phyloP scores from a whole-genome alignment of 2,797 vertebrate species.

The Arrhamphus sclerolepis region DNA sequence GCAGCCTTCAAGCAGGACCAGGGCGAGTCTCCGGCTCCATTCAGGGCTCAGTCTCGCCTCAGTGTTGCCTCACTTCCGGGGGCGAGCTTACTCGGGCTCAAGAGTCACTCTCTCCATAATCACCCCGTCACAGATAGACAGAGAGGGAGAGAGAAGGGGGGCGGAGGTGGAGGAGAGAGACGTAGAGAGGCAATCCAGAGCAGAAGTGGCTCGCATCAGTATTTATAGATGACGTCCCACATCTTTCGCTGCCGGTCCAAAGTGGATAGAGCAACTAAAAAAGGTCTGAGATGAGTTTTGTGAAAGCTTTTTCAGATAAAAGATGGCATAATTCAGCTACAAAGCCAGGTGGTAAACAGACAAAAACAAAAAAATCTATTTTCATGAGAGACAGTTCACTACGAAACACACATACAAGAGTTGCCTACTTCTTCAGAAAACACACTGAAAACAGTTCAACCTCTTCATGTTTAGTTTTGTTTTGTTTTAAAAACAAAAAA shows the following conservation, averaged over 20 bases:
- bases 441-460: constrained; percentile 12
- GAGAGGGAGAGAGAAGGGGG: constrained; percentile 16
- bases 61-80: constrained; percentile 48
- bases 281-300: constrained; percentile 17
- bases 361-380: not conserved
- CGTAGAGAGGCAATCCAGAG: constrained; percentile 43
- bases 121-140: constrained; percentile 50
- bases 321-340: not conserved
- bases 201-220: constrained; percentile 53
- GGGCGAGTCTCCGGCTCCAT: constrained; percentile 25
- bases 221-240: constrained; percentile 59
- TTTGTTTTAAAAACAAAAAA: too few species aligned
- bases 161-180: constrained; percentile 43
- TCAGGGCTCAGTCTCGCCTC: constrained; percentile 37
- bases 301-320: constrained; percentile 8
- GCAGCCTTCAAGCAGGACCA: constrained; percentile 18
- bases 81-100: constrained; percentile 62
- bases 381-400: not conserved
- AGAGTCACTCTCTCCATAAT: constrained; percentile 67
- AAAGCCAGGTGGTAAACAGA: constrained; percentile 8
- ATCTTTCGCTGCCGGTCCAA: constrained; percentile 36
- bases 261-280: constrained; percentile 40
- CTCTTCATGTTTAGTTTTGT: too few species aligned
- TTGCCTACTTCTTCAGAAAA: not conserved
- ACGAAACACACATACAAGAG: constrained; percentile 9